A percentile compares a stretch with the other conserved stretches of the same genome.
These are phyloP conservation scores for Archegozetes longisetosus DNA, from an alignment of 1,140 invertebrate genomes.

Conservation along the genomic window DNA sequence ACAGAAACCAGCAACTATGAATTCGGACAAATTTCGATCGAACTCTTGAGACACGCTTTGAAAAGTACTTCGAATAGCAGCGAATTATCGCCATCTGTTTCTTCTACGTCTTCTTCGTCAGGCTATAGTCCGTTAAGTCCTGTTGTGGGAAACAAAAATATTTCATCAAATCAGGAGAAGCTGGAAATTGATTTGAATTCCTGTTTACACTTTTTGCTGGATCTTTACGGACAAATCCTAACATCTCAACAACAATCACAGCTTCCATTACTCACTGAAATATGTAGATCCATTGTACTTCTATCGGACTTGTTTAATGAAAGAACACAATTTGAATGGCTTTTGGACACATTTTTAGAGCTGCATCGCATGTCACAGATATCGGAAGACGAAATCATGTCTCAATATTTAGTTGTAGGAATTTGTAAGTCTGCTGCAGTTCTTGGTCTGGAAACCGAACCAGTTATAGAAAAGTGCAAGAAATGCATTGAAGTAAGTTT, in stretches of 20 bases:
- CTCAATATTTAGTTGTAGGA: slow-evolving; percentile 48
- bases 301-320: slow-evolving; percentile 55
- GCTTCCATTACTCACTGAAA: slow-evolving; percentile 44
- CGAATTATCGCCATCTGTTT: neutral
- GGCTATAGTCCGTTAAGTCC: neutral
- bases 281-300: slow-evolving; percentile 43
- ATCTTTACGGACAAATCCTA: slow-evolving; percentile 59
- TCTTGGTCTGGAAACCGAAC: slow-evolving; percentile 31
- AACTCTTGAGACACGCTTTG: neutral
- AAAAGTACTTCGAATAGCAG: neutral
- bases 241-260: slow-evolving; percentile 33
- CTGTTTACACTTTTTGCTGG: slow-evolving; percentile 65
- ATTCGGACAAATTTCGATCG: neutral
- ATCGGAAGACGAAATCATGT: slow-evolving; percentile 49
- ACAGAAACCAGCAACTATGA: neutral
- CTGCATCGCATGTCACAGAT: slow-evolving; percentile 41
- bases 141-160: neutral
- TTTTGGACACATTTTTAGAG: slow-evolving; percentile 47
- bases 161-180: neutral
- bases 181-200: slow-evolving; percentile 55
- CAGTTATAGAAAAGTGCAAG: slow-evolving; percentile 37
- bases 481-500: slow-evolving; percentile 45
- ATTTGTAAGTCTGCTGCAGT: slow-evolving; percentile 50
- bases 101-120: neutral
- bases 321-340: slow-evolving; percentile 50